Base-by-base conservation (phyloP, 2,797 vertebrate genomes). In the Echiichthys vipera region DNA sequence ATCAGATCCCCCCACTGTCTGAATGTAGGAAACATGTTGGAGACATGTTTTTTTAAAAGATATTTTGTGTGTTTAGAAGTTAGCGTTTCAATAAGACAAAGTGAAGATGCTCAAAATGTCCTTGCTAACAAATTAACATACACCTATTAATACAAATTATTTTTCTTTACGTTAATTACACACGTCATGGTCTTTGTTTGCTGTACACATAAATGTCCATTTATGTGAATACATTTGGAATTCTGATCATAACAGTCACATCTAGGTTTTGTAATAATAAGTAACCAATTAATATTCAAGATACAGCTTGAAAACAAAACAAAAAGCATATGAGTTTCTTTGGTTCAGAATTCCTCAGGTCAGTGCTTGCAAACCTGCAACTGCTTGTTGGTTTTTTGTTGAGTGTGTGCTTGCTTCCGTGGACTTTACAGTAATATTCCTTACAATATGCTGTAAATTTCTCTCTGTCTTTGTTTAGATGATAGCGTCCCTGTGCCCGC, bases 391-490 rank as follows among this genome's bases (percentile, higher is more conserved):
- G 34, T 57, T 78, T 77, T 17, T 72, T 58, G 29, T 51, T 81
- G 80, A 76, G 71, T 79, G 80, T 80, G 79, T 88, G 78, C 84
- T 84, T 89, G 78, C 88, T 83, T 81, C 66, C 78, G 81, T 92
- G 92, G 88, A 94, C 84, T 93, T 94, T 93, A 94, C 93, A 92
- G 92, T 94, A 93, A 65, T 93, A 92, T 94, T 94, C 77, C 65
- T 83, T 80, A 87, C 84, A 92, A 95, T 95, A 93, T 95, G 90
- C 93, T 95, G 92, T 95, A 94, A 93, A 94, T 91, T 80, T 95
- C 86, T 95, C 80, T 95, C 69, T 95, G 91, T 97, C 94, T 95
- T 87, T 94, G 96, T 99, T 95, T 95, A 99, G 98, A 97, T 97
- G 94, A 96, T 95, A 95, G 94, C 93, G 93, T 95, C 93, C 94